A percentile compares a stretch with the other conserved stretches of the same genome.
phyloP scores from a whole-genome alignment of 1,140 invertebrate species.

The Drosophila subobscura region DNA sequence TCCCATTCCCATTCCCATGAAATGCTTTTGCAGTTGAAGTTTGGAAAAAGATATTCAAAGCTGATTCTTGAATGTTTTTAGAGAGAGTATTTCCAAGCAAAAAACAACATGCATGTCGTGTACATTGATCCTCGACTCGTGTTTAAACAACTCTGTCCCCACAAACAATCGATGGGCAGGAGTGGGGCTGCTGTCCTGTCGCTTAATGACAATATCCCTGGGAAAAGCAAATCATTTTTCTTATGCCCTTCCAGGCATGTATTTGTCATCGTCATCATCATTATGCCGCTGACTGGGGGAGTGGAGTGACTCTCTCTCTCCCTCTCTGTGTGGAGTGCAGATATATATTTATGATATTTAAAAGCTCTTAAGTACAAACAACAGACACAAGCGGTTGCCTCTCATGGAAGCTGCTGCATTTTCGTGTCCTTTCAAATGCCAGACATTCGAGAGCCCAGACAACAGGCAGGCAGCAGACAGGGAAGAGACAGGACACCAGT shows the following conservation, averaged over 20 bases:
- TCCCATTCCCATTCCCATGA: no score
- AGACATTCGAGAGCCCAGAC: slow-evolving; percentile 35
- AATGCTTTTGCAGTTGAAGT: neutral
- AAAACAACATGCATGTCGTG: no score
- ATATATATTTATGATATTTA: slow-evolving; percentile 83
- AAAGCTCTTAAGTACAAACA: slow-evolving; percentile 83
- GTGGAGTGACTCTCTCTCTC: neutral
- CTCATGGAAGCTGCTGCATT: slow-evolving; percentile 48
- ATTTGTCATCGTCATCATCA: slow-evolving; percentile 78
- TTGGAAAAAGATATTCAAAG: no score
- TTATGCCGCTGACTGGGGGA: slow-evolving; percentile 7
- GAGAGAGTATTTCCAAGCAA: no score
- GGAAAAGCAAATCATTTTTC: slow-evolving; percentile 49
- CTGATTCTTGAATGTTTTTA: no score
- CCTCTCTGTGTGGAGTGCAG: slow-evolving; percentile 11
- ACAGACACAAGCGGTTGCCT: slow-evolving; percentile 66
- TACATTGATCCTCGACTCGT: no score
- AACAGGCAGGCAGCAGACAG: slow-evolving; percentile 38
- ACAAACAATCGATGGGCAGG: neutral
- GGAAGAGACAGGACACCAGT: slow-evolving; percentile 8
- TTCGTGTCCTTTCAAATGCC: slow-evolving; percentile 72
- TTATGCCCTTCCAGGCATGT: slow-evolving; percentile 65
- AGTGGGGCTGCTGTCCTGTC: neutral
- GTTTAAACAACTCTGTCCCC: neutral
- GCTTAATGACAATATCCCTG: slow-evolving; percentile 31